phyloP scores from a whole-genome alignment of 2,888 invertebrate genomes.

The Phyto melanocephala region DNA sequence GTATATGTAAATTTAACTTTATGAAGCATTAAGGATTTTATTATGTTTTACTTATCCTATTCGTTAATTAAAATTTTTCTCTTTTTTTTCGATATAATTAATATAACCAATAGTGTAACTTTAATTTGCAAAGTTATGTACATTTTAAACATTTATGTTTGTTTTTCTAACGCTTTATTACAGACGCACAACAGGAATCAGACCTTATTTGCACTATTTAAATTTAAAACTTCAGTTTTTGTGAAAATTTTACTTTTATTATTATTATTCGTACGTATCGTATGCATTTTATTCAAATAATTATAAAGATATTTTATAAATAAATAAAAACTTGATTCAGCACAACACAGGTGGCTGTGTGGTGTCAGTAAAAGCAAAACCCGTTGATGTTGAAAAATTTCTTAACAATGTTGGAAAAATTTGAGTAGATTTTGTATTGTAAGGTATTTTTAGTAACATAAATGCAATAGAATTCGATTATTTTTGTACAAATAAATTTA shows the following conservation, averaged over 20 bases:
- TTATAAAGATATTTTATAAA: slow-evolving; percentile 54
- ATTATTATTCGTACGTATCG: slow-evolving; percentile 61
- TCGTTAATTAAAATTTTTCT: neutral
- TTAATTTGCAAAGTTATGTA: slow-evolving; percentile 31
- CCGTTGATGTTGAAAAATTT: neutral
- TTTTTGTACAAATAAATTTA: no score
- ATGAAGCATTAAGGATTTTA: slow-evolving; percentile 33
- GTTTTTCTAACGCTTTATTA: neutral
- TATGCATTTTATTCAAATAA: slow-evolving; percentile 61
- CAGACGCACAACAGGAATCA: slow-evolving; percentile 40
- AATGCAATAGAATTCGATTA: no score
- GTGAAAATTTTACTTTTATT: slow-evolving; percentile 48
- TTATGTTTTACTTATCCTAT: slow-evolving; percentile 18
- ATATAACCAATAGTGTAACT: neutral
- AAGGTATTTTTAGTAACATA: no score
- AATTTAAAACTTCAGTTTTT: slow-evolving; percentile 2
- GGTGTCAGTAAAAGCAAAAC: slow-evolving; percentile 41
- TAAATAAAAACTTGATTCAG: slow-evolving; percentile 47
- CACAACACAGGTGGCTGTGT: slow-evolving; percentile 56
- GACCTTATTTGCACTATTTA: slow-evolving; percentile 33
- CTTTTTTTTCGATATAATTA: slow-evolving; percentile 9
- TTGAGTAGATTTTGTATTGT: no score
- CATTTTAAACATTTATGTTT: neutral
- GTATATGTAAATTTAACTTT: slow-evolving; percentile 42
- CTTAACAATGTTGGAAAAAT: no score